These are phyloP conservation scores for Pseudococcus jackbeardsleyi DNA, from an alignment of 2,888 invertebrate genomes.

Conservation along the genomic window DNA sequence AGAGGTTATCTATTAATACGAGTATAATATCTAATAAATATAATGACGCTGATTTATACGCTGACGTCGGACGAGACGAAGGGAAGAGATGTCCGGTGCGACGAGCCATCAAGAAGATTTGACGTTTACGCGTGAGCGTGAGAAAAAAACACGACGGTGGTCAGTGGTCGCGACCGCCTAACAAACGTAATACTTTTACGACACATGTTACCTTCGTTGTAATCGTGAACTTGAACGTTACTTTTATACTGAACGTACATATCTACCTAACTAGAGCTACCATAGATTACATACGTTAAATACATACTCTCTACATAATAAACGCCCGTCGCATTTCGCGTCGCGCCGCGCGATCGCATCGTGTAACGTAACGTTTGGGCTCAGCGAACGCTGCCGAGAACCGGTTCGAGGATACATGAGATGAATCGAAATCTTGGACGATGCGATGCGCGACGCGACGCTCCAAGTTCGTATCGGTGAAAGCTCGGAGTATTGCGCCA, in stretches of 20 bases:
- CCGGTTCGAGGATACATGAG: conserved; percentile 1
- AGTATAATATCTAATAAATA: neutral
- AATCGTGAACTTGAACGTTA: conserved; percentile 42
- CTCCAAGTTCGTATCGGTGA: neutral
- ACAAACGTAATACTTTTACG: conserved; percentile 40
- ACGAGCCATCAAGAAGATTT: conserved; percentile 3
- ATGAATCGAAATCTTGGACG: neutral
- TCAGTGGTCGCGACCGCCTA: conserved; percentile 14
- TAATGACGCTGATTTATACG: neutral
- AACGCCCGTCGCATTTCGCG: neutral
- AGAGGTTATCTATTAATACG: conserved; percentile 3
- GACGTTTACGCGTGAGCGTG: neutral
- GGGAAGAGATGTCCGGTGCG: neutral
- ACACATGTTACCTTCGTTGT: conserved; percentile 18
- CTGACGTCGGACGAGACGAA: neutral
- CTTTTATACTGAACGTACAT: neutral
- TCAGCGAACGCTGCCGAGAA: neutral
- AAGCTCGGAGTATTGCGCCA: neutral
- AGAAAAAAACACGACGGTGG: conserved; percentile 21
- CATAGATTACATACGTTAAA: neutral
- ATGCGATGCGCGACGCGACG: neutral
- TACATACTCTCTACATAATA: neutral
- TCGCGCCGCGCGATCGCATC: neutral
- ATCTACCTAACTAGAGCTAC: neutral
- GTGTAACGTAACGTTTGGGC: neutral